phyloP scores from a whole-genome alignment of 2,797 vertebrate species.

The Astyanax mexicanus region DNA sequence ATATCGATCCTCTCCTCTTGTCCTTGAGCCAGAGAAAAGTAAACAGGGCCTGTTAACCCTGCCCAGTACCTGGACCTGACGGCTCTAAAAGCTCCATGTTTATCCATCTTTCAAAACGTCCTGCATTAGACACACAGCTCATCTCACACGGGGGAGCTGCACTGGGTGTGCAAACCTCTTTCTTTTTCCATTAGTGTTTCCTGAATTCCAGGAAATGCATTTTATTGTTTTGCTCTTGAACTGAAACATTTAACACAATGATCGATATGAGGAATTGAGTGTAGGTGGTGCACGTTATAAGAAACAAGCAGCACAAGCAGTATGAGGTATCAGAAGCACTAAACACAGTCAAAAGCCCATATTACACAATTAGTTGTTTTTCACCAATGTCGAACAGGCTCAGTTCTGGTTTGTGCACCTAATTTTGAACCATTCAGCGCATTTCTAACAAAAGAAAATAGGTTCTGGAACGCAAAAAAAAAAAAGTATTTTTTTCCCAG shows the following conservation, averaged over 20 bases:
- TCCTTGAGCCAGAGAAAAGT: conserved; percentile 56
- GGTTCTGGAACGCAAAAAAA: too few species aligned
- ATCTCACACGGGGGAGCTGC: conserved; percentile 2
- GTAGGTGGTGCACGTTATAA: background rate
- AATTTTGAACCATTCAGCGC: too few species aligned
- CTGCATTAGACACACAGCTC: conserved; percentile 14
- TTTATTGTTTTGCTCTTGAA: background rate
- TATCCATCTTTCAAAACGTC: conserved; percentile 18
- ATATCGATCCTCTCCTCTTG: conserved; percentile 65
- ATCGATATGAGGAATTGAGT: background rate
- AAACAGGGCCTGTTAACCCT: conserved; percentile 63
- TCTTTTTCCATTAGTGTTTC: conserved; percentile 22
- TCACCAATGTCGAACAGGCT: too few species aligned
- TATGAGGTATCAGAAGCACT: too few species aligned
- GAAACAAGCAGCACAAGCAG: too few species aligned
- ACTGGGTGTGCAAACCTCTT: conserved; percentile 1
- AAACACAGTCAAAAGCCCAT: too few species aligned
- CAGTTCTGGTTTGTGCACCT: too few species aligned
- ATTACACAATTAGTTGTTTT: too few species aligned
- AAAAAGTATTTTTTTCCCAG: too few species aligned
- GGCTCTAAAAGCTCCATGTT: conserved; percentile 36
- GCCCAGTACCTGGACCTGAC: conserved; percentile 32
- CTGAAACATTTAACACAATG: background rate
- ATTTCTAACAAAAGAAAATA: too few species aligned
- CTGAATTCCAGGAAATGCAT: conserved; percentile 31